Evolutionary conservation across 1,140 invertebrate genomes (phyloP), one percentile per base, ranked within the genome.

Genomic region (Heterodera schachtii): DNA sequence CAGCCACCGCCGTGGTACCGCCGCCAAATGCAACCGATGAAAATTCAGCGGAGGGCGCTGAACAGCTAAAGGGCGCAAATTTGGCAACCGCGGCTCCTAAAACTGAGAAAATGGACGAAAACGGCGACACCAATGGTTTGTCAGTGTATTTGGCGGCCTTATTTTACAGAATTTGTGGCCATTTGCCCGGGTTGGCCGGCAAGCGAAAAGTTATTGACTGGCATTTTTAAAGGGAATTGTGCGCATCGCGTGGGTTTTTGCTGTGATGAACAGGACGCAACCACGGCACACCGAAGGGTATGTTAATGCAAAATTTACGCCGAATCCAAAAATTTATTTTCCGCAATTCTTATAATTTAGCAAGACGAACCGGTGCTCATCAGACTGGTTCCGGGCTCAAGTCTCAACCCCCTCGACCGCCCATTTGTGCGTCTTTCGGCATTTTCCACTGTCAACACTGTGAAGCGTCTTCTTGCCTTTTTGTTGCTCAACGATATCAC

Each of bases 391-490:
- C 84, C 86, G 11, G 85, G 57, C 2, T 64, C 47, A 21, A 75
- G 80, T 16, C 46, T 84, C 16, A 8, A 6, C 8, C 16, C 69
- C 13, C 71, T 85, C n/a, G 43, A 79, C 41, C 49, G 80, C 21
- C 73, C 86, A 8, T 83, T 69, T 57, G 57, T 86, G 73, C 49
- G 84, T 21, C 44, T 87, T 84, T 73, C 41, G 85, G 86, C 70
- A 7, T 78, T 88, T 31, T 80, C 86, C 21, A 86, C 86, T 7
- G 84, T 88, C 8, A 88, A 79, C 64, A 84, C 86, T 46, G 11
- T 88, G 6, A 87, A 86, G 79, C 85, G 98, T 91, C 98, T 97
- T 91, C 94, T 99, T 85, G 96, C 97, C 71, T 94, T 96, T 92
- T 93, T 98, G 79, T 93, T 96, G 83, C 95, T 95, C 89, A 93